Conservation (phyloP, 2,888 invertebrate genomes). For the Mallateleia sp. region DNA sequence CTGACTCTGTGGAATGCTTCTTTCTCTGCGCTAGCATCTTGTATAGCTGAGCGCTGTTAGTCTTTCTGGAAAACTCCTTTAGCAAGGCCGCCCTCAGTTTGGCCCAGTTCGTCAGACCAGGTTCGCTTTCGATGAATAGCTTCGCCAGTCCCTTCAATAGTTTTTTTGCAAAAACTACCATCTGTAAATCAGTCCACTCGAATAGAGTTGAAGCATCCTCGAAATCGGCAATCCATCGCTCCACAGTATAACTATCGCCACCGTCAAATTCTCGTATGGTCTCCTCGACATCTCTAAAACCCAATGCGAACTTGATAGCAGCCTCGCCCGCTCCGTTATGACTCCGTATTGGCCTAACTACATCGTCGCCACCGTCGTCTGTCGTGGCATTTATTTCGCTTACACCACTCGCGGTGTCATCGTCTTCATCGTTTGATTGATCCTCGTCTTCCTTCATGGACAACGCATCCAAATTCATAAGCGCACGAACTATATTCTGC, state of each 20-base stretch:
- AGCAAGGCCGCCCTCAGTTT: background rate
- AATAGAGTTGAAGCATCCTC: conserved; percentile 53
- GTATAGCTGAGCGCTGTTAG: conserved; percentile 4
- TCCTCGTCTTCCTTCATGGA: background rate
- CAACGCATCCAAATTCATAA: conserved; percentile 8
- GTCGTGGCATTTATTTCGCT: background rate
- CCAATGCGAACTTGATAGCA: background rate
- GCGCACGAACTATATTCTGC: background rate
- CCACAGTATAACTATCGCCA: conserved; percentile 38
- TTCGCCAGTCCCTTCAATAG: background rate
- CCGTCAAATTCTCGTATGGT: conserved; percentile 47
- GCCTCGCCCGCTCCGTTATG: too few species aligned
- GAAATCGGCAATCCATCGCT: conserved; percentile 55
- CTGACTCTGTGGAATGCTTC: background rate
- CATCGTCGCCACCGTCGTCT: background rate
- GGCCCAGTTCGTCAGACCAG: conserved; percentile 4
- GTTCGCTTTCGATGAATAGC: conserved; percentile 9
- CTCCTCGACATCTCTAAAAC: conserved; percentile 53
- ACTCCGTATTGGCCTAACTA: too few species aligned
- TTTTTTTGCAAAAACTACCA: conserved; percentile 49
- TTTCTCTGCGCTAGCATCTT: background rate
- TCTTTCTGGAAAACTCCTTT: background rate
- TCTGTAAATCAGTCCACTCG: conserved; percentile 52
- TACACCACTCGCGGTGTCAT: background rate
- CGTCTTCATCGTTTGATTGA: background rate